Percentiles rank a stretch among this genome's conserved stretches.
phyloP scores from a whole-genome alignment of 2,113 vertebrate species.

The Camelus dromedarius region DNA sequence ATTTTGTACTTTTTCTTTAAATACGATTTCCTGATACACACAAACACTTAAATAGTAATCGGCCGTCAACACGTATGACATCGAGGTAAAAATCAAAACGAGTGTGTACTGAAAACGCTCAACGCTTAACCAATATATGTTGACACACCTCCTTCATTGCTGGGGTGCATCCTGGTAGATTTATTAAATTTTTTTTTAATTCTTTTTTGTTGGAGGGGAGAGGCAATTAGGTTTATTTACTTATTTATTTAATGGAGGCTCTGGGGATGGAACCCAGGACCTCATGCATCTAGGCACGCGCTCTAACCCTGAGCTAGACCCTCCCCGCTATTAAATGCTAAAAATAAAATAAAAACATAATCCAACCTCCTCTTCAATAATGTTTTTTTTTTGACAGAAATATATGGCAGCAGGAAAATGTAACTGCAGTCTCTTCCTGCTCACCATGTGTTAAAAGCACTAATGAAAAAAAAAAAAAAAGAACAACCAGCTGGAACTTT shows the following conservation, averaged over 20 bases:
- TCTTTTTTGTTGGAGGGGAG: too few relatives aligned
- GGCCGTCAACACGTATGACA: not conserved
- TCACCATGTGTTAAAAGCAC: not conserved
- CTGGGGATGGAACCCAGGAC: too few relatives aligned
- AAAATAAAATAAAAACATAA: not conserved
- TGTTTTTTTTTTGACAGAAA: not conserved
- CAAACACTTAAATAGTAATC: not conserved
- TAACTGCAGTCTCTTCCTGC: not conserved
- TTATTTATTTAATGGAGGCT: too few relatives aligned
- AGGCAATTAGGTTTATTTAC: too few relatives aligned
- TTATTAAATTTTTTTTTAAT: too few relatives aligned
- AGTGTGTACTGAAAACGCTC: not conserved
- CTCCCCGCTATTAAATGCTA: not conserved
- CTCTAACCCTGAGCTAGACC: too few relatives aligned
- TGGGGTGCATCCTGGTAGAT: not conserved
- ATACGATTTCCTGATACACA: not conserved
- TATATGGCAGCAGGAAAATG: not conserved
- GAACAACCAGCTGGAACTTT: too few relatives aligned
- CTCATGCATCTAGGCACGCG: too few relatives aligned
- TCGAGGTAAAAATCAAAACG: not conserved
- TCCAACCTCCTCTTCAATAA: not conserved
- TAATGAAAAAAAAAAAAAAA: not conserved
- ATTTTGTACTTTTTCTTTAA: not conserved
- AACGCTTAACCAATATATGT: not conserved
- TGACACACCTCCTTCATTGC: rapidly evolving